Percentiles rank a stretch among this genome's conserved stretches.
Evolutionary conservation across 2,888 invertebrate species (phyloP).

Genomic region (Thumatha senex): DNA sequence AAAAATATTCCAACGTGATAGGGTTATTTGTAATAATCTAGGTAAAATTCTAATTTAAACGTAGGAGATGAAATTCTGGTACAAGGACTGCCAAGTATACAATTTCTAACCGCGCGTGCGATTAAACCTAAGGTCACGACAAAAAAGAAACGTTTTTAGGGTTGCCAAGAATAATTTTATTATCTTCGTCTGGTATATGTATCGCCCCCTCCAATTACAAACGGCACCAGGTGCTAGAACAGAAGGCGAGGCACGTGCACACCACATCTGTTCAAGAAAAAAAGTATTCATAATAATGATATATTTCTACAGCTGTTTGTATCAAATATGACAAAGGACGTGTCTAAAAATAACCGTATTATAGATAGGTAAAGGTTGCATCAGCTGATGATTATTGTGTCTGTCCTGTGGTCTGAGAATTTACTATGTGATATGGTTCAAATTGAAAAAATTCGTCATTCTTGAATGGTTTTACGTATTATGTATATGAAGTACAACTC

Average conservation of each 20-base stretch:
- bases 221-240: constrained; percentile 64
- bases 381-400: background rate
- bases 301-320: constrained; percentile 37
- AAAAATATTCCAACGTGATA: too few relatives aligned
- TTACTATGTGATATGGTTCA: too few relatives aligned
- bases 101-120: background rate
- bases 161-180: constrained; percentile 6
- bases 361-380: background rate
- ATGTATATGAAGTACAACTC: too few relatives aligned
- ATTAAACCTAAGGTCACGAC: constrained; percentile 6
- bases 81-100: background rate
- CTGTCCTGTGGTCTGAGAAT: background rate
- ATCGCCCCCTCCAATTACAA: constrained; percentile 55
- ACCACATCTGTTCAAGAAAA: constrained; percentile 70
- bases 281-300: constrained; percentile 49
- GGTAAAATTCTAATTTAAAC: too few relatives aligned
- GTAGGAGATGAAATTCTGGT: too few relatives aligned
- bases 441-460: too few relatives aligned
- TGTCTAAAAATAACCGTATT: background rate
- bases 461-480: too few relatives aligned
- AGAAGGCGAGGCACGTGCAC: constrained; percentile 69
- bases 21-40: too few relatives aligned
- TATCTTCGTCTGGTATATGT: constrained; percentile 45
- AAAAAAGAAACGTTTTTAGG: background rate
- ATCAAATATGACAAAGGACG: constrained; percentile 24